Percentiles rank a stretch among this genome's conserved stretches.
Evolutionary conservation across 1,140 invertebrate species (phyloP).

Genomic region (Bombus breviceps): DNA sequence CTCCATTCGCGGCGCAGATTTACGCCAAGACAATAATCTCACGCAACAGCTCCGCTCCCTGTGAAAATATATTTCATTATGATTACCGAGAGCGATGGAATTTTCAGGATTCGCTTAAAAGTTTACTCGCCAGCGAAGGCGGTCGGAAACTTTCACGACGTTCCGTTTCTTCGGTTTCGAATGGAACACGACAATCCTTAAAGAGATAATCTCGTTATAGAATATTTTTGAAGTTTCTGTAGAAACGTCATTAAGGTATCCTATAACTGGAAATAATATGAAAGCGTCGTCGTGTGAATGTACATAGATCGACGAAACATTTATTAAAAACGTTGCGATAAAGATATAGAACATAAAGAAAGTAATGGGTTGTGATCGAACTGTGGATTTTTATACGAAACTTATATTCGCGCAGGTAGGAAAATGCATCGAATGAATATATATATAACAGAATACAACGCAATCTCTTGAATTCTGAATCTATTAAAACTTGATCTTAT

Average conservation of each 20-base stretch:
- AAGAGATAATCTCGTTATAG: neutral
- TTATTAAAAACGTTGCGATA: too few relatives aligned
- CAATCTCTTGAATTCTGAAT: neutral
- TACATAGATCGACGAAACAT: too few relatives aligned
- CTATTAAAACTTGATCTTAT: neutral
- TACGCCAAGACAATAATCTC: slow-evolving; percentile 7
- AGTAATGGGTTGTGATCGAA: too few relatives aligned
- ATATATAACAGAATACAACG: too few relatives aligned
- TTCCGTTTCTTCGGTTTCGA: neutral
- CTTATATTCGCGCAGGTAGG: too few relatives aligned
- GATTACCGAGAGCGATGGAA: neutral
- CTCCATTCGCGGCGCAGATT: slow-evolving; percentile 8
- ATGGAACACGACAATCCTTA: neutral
- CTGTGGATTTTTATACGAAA: too few relatives aligned
- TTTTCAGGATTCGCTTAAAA: neutral
- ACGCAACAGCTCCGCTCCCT: neutral
- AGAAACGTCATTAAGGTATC: neutral
- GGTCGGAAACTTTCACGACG: neutral
- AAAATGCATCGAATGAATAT: too few relatives aligned
- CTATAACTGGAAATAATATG: neutral
- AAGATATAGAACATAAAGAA: too few relatives aligned
- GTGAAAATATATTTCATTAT: slow-evolving; percentile 5
- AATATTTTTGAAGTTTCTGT: neutral
- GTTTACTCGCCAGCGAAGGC: neutral
- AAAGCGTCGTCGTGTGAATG: too few relatives aligned